Evolutionary conservation across 2,888 invertebrate genomes (phyloP).

Genomic region (Caenorhabditis zanzibari): DNA sequence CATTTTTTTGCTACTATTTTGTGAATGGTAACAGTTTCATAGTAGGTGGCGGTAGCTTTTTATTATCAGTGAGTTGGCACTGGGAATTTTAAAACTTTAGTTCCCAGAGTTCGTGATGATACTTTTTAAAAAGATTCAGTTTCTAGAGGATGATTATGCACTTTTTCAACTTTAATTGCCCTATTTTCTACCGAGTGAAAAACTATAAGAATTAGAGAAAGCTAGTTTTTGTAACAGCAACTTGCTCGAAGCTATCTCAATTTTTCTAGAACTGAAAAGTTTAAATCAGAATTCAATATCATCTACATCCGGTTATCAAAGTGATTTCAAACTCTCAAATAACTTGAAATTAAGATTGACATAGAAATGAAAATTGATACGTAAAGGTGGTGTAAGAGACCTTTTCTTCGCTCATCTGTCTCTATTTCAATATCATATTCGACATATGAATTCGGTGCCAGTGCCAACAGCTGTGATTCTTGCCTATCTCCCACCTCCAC

Average conservation of each 20-base stretch:
- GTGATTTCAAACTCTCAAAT: not conserved
- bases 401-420: slow-evolving; percentile 18
- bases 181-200: too few species aligned
- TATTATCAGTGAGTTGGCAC: not conserved
- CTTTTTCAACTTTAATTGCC: too few species aligned
- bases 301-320: not conserved
- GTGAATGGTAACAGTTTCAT: slow-evolving; percentile 7
- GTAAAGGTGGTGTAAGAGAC: slow-evolving; percentile 12
- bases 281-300: too few species aligned
- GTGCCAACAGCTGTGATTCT: slow-evolving; percentile 44
- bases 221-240: not conserved
- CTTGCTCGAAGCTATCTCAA: too few species aligned
- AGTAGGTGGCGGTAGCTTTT: slow-evolving; percentile 9
- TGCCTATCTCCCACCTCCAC: slow-evolving; percentile 15
- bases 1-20: slow-evolving; percentile 20
- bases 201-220: not conserved
- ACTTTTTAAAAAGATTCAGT: too few species aligned
- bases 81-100: not conserved
- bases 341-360: slow-evolving; percentile 13
- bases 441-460: slow-evolving; percentile 59
- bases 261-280: too few species aligned
- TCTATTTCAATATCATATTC: slow-evolving; percentile 59
- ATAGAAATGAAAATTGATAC: slow-evolving; percentile 40
- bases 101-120: too few species aligned
- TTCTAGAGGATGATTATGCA: too few species aligned